phyloP scores from a whole-genome alignment of 1,140 invertebrate species.

The Tetramorium parvispinum region DNA sequence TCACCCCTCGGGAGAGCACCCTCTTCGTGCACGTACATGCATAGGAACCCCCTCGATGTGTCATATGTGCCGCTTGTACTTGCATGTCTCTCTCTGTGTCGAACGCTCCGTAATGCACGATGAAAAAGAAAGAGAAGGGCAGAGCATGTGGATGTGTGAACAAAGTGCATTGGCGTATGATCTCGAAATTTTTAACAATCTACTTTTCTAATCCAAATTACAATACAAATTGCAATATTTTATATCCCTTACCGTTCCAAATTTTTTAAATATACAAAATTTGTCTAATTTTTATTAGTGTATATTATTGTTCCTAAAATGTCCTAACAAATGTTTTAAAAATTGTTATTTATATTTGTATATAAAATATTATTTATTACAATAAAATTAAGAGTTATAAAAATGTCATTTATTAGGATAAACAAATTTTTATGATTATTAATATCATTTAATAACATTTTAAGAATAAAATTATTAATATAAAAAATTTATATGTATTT shows the following conservation, averaged over 20 bases:
- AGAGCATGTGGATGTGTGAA: conserved; percentile 35
- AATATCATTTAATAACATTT: not conserved
- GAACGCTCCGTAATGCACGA: conserved; percentile 34
- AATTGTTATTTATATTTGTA: not conserved
- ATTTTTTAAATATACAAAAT: not conserved
- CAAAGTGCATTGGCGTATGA: conserved; percentile 37
- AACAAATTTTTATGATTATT: not conserved
- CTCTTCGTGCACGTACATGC: conserved; percentile 46
- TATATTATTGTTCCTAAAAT: not conserved
- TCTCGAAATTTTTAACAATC: not conserved
- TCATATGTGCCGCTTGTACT: conserved; percentile 80
- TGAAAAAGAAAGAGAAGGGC: not conserved
- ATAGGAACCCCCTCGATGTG: conserved; percentile 79
- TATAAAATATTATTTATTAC: not conserved
- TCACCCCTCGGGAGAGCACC: conserved; percentile 49
- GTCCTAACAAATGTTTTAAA: not conserved
- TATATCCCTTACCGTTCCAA: not conserved
- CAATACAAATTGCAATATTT: not conserved
- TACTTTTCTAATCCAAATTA: not conserved
- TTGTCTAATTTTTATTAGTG: not conserved
- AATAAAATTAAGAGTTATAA: not conserved
- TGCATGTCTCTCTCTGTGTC: conserved; percentile 55
- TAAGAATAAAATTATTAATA: conserved; percentile 1
- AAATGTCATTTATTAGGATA: not conserved
- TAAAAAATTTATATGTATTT: not conserved